A percentile compares a stretch with the other conserved stretches of the same genome.
These are phyloP conservation scores for Variabilichromis moorii DNA, from an alignment of 2,113 vertebrate genomes.

Conservation along the genomic window DNA sequence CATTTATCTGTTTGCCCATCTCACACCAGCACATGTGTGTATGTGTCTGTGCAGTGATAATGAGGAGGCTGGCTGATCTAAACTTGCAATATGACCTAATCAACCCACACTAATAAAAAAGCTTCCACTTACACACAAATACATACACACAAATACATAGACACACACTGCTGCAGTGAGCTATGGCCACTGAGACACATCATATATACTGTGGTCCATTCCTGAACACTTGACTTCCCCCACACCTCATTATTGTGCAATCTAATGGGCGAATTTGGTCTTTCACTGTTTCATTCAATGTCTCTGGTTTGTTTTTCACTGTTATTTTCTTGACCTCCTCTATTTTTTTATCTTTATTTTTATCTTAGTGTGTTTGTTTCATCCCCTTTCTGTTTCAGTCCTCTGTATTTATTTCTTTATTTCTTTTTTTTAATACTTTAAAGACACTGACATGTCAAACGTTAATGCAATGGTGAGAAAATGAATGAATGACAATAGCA, in stretches of 20 bases:
- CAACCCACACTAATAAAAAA: conserved; percentile 13
- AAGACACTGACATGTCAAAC: not conserved
- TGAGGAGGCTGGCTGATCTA: conserved; percentile 24
- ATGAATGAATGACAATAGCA: not conserved
- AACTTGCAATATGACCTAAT: conserved; percentile 39
- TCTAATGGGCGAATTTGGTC: not conserved
- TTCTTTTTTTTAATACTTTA: not conserved
- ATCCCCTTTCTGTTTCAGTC: not conserved
- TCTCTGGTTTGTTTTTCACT: not conserved
- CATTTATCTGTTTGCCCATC: conserved; percentile 27
- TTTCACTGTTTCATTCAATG: not conserved
- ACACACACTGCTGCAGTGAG: not conserved
- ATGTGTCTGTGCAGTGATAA: not conserved
- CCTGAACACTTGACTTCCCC: conserved; percentile 24
- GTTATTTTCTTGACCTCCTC: not conserved
- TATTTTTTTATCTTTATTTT: not conserved
- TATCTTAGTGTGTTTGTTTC: not conserved
- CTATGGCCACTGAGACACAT: not conserved
- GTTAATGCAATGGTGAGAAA: not conserved
- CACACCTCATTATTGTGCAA: conserved; percentile 33
- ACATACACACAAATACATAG: not conserved
- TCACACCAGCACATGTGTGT: not conserved
- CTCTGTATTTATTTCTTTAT: not conserved
- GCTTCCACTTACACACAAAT: not conserved
- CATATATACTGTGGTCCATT: conserved; percentile 17